Percentiles rank a stretch among this genome's conserved stretches.
phyloP scores from a whole-genome alignment of 2,113 vertebrate genomes.

The Apistogramma diplotaenia region DNA sequence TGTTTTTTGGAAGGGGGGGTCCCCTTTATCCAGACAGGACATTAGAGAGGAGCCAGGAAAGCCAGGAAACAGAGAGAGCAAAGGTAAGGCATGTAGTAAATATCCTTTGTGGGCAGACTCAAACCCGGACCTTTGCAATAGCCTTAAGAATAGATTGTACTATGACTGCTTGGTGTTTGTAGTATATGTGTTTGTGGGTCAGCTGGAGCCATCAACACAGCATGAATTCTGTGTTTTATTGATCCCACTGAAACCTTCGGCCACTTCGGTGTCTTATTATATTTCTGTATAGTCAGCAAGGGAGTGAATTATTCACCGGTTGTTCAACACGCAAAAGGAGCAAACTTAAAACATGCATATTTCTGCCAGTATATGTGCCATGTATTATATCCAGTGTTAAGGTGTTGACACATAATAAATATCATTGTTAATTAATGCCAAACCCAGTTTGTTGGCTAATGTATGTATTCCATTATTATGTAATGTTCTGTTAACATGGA shows the following conservation, averaged over 20 bases:
- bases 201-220: conserved; percentile 4
- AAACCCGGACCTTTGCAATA: background rate
- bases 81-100: background rate
- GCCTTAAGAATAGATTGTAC: background rate
- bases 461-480: background rate
- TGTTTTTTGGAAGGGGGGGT: too few species aligned
- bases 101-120: background rate
- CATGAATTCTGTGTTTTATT: conserved; percentile 32
- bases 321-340: background rate
- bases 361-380: background rate
- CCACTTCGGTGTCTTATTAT: conserved; percentile 42
- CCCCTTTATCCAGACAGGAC: background rate
- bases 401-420: background rate
- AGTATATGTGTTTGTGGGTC: background rate
- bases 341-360: background rate
- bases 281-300: conserved; percentile 44
- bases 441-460: background rate
- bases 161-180: background rate
- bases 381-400: background rate
- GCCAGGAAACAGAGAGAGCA: background rate
- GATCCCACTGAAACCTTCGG: conserved; percentile 25
- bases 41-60: background rate
- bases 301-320: conserved; percentile 28
- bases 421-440: background rate
- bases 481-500: background rate